Conservation (phyloP, 1,140 invertebrate genomes). For the Geopemphigus sp. region DNA sequence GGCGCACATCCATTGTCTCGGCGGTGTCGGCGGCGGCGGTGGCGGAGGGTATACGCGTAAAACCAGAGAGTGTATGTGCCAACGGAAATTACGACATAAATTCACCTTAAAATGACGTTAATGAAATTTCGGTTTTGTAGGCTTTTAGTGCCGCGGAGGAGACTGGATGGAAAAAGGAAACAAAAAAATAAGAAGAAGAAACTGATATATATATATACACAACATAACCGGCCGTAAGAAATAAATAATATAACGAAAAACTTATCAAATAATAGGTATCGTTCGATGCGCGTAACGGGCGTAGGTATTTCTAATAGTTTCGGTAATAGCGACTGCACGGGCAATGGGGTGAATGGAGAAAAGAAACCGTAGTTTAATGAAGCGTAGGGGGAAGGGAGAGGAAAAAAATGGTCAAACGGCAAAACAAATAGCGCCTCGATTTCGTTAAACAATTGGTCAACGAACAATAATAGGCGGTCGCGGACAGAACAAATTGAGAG, state of each 20-base stretch:
- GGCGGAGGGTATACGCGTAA: neutral
- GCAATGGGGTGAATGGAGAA: too few relatives aligned
- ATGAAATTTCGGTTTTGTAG: constrained; percentile 57
- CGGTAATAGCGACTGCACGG: too few relatives aligned
- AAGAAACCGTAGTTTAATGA: neutral
- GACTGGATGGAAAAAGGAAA: neutral
- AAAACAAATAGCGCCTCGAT: neutral
- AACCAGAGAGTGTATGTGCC: constrained; percentile 41
- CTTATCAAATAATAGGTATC: neutral
- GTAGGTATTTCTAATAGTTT: too few relatives aligned
- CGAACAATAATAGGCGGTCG: constrained; percentile 16
- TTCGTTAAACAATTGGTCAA: constrained; percentile 24
- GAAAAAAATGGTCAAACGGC: neutral
- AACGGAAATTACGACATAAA: constrained; percentile 60
- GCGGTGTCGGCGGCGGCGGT: neutral
- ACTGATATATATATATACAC: too few relatives aligned
- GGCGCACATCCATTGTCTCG: constrained; percentile 39
- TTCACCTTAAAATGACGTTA: constrained; percentile 61
- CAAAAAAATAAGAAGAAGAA: too few relatives aligned
- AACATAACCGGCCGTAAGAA: too few relatives aligned
- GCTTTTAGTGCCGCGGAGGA: constrained; percentile 15
- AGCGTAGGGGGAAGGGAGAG: neutral
- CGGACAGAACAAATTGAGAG: constrained; percentile 19
- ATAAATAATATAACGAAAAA: constrained; percentile 7
- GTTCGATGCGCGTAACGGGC: neutral